A percentile compares a stretch with the other conserved stretches of the same genome.
Conservation (phyloP, 2,797 vertebrate genomes). For the Triplophysa yarkandensis region DNA sequence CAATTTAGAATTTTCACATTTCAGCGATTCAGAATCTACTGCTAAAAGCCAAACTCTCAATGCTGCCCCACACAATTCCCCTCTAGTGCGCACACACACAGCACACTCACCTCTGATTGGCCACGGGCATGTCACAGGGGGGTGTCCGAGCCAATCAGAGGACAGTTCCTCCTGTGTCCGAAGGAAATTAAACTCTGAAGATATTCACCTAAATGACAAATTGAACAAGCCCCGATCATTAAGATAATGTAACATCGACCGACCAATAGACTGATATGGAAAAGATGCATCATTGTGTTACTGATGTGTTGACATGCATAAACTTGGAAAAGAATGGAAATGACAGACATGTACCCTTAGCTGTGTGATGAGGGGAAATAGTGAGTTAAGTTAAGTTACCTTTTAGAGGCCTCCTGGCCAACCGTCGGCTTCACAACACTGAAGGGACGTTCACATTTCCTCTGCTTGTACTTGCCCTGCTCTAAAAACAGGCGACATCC, state of each 20-base stretch:
- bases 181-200: slow-evolving; percentile 70
- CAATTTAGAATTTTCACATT: slow-evolving; percentile 64
- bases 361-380: neutral
- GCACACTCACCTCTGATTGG: slow-evolving; percentile 83
- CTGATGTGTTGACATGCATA: neutral
- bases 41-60: slow-evolving; percentile 54
- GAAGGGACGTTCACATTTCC: slow-evolving; percentile 78
- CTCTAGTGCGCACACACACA: slow-evolving; percentile 33
- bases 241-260: slow-evolving; percentile 12
- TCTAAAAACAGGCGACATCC: slow-evolving; percentile 63
- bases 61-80: slow-evolving; percentile 30
- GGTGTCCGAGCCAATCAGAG: slow-evolving; percentile 83
- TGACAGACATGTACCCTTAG: neutral
- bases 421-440: slow-evolving; percentile 70
- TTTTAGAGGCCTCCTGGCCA: slow-evolving; percentile 71
- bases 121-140: slow-evolving; percentile 84
- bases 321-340: neutral
- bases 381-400: slow-evolving; percentile 61
- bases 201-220: slow-evolving; percentile 78
- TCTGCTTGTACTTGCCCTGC: slow-evolving; percentile 77
- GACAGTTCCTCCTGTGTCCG: slow-evolving; percentile 80
- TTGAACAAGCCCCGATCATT: slow-evolving; percentile 61
- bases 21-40: slow-evolving; percentile 64
- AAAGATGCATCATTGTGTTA: slow-evolving; percentile 22
- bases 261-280: slow-evolving; percentile 17